phyloP scores from a whole-genome alignment of 2,113 vertebrate genomes.

The Erinaceus europaeus region DNA sequence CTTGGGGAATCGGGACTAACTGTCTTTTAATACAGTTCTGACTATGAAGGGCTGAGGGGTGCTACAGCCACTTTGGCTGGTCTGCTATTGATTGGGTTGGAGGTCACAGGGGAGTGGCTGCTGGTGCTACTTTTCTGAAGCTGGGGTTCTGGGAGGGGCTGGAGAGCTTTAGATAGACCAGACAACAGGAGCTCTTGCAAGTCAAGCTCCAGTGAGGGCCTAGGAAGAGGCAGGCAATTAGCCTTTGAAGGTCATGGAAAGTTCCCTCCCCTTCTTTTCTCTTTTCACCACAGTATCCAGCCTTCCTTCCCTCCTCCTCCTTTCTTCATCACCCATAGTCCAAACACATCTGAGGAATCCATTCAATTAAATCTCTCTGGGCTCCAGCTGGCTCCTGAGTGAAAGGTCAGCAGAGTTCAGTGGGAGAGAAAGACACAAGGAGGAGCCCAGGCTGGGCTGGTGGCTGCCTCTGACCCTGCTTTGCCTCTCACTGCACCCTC shows the following conservation, averaged over 20 bases:
- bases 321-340: constrained; percentile 84
- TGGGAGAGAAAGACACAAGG: constrained; percentile 78
- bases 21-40: constrained; percentile 61
- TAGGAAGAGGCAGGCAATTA: constrained; percentile 89
- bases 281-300: constrained; percentile 47
- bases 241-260: constrained; percentile 91
- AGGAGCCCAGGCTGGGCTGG: constrained; percentile 66
- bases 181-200: constrained; percentile 76
- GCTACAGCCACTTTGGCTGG: constrained; percentile 68
- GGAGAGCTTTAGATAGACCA: constrained; percentile 55
- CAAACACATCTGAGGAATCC: constrained; percentile 93
- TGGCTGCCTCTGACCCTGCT: constrained; percentile 17
- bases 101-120: constrained; percentile 75
- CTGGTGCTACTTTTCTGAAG: constrained; percentile 83
- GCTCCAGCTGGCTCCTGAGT: constrained; percentile 94
- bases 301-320: constrained; percentile 68
- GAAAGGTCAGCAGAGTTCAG: constrained; percentile 96
- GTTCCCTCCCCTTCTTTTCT: constrained; percentile 4
- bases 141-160: neutral
- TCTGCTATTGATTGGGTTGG: constrained; percentile 69
- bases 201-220: constrained; percentile 84
- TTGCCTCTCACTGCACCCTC: neutral
- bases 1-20: constrained; percentile 75
- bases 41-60: constrained; percentile 73
- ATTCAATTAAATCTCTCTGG: constrained; percentile 96